Evolutionary conservation across 2,888 invertebrate species (phyloP).

Genomic region (Drosophila infuscata): DNA sequence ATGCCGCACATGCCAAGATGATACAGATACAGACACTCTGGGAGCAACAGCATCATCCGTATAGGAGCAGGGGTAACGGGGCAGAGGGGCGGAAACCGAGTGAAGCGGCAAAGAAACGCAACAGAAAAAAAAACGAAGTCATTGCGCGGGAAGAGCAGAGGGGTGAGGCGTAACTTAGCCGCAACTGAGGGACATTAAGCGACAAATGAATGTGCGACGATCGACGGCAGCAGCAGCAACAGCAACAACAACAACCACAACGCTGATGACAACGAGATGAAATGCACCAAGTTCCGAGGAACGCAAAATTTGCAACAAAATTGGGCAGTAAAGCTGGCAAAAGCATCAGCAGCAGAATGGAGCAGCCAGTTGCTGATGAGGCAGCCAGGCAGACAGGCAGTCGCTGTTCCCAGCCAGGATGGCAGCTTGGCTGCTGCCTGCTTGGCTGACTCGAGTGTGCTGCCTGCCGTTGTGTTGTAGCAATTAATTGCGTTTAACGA

Average conservation of each 20-base stretch:
- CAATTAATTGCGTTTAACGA: constrained; percentile 81
- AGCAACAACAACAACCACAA: constrained; percentile 34
- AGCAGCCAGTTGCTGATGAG: constrained; percentile 45
- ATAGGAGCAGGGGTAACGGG: constrained; percentile 14
- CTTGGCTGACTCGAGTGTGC: constrained; percentile 13
- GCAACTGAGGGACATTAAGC: constrained; percentile 77
- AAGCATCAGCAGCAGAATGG: constrained; percentile 52
- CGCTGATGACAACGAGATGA: constrained; percentile 72
- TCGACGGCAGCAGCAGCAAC: constrained; percentile 57
- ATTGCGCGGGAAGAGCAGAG: neutral
- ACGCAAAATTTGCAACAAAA: constrained; percentile 79
- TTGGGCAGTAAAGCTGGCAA: constrained; percentile 75
- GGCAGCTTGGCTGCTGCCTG: constrained; percentile 23
- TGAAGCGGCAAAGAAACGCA: constrained; percentile 23
- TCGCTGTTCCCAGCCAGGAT: constrained; percentile 62
- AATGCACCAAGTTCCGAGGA: constrained; percentile 79
- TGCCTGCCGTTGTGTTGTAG: constrained; percentile 72
- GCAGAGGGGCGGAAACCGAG: constrained; percentile 6
- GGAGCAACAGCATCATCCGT: constrained; percentile 48
- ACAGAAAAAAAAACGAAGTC: constrained; percentile 19
- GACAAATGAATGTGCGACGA: constrained; percentile 79
- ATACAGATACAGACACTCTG: constrained; percentile 77
- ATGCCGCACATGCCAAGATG: constrained; percentile 80
- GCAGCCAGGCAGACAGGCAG: constrained; percentile 31
- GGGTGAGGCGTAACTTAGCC: constrained; percentile 12